Evolutionary conservation across 1,140 invertebrate species (phyloP), one percentile per base, ranked within the genome.

Genomic region (Anagrus nilaparvatae): DNA sequence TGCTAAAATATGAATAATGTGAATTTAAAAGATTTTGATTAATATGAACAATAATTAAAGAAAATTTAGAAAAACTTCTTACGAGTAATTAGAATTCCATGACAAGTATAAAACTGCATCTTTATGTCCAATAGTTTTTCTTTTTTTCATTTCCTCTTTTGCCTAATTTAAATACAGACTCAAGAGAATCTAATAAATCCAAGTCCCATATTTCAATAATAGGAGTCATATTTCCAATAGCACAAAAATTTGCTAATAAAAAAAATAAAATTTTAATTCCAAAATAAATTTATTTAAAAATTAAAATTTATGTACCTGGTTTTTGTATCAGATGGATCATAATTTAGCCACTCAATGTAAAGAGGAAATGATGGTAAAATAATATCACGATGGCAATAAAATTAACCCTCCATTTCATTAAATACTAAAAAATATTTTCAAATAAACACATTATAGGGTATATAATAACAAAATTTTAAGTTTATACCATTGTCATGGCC

Each of bases 161-260:
- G 4, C 87, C 89, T 13, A 97, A 67, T 51, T 76, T 81, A 52
- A 82, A 84, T 0, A 79, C 81, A 25, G 94, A 90, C 60, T 93
- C 88, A 16, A 96, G 65, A 46, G 79, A 81, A 58, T 96, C 86
- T 37, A 95, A 78, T 37, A 97, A 74, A 69, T 97, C 93, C 21
- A 97, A 64, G 64, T 98, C 91, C 93, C 93, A 97, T 9, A 97
- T 76, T 47, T 90, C 81, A 43, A 98, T 95, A 30, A 88, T 76
- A 2, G 91, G 81, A 47, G 82, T 79, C 87, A 97, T 94, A 27
- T 79, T 82, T 12, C 91, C 93, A 52, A 97, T 74, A 4, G 92
- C 93, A 53, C 90, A 82, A 50, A 92, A 78, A 63, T 94, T 97
- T 14, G 82, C 89, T 71, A 51, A 30, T 54, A 50, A 19, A 28